Base-by-base conservation (phyloP, 2,888 invertebrate species). In the Spisula solida region DNA sequence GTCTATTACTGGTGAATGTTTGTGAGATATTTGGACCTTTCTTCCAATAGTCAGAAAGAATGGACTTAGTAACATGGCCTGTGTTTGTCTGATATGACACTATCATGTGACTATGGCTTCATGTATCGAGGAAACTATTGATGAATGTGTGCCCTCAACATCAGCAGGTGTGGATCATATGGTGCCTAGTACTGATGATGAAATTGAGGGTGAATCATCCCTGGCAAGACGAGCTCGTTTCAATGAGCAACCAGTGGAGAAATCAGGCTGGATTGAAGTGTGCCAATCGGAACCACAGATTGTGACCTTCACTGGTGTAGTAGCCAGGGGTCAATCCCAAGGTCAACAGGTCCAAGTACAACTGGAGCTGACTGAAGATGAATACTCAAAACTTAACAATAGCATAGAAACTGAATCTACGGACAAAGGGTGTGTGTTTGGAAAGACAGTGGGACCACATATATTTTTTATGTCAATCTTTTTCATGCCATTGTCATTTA, bases 321-420 rank as follows among this genome's bases (percentile, higher is more conserved):
- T 89, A 98, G 98, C 0, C 97, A 98, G 94, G 98, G 98, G 95
- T 98, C 98, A 94, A 85, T 92, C 82, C 25, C 89, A 86, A 81
- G 98, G 98, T 0, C 98, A 98, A 94, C 98, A 97, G 95, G 97
- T 98, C 90, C 98, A 98, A 97, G 97, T 98, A 0, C 98, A 91
- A 41, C 86, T 91, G 18, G 88, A 89, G 80, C 98, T 98, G 94
- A 98, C 98, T 10, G 97, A 98, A 82, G 98, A 98, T 94, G 98
- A 98, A 94, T 96, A 98, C 83, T 98, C 98, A 94, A 97, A 97
- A 85, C 97, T 98, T 90, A 97, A 98, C 0, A 97, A 97, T 60
- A 89, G 89, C 48, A 91, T 93, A 48, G 93, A 92, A 75, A 90
- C 25, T 97, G 97, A 47, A 34, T 51, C 56, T 18, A n/a, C 89